These are phyloP conservation scores for Asteroscopus sphinx DNA, from an alignment of 2,888 invertebrate species.

Conservation along the genomic window DNA sequence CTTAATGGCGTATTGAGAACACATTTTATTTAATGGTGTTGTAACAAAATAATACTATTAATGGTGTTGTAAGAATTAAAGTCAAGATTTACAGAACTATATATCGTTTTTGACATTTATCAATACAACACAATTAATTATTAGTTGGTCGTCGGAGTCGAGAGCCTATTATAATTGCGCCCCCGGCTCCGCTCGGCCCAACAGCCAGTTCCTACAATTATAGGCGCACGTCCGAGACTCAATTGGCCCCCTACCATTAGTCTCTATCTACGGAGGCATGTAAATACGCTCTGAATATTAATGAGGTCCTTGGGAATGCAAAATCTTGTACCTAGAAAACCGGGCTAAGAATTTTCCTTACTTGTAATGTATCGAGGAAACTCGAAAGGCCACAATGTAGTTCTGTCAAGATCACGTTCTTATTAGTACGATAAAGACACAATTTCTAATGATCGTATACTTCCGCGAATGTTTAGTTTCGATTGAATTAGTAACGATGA, in stretches of 20 bases:
- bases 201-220: conserved; percentile 70
- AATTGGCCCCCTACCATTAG: conserved; percentile 65
- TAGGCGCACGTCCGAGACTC: conserved; percentile 61
- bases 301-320: conserved; percentile 70
- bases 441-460: conserved; percentile 47
- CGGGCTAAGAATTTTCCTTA: conserved; percentile 65
- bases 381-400: conserved; percentile 52
- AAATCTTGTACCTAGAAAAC: conserved; percentile 63
- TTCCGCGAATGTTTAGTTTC: conserved; percentile 43
- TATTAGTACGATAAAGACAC: conserved; percentile 36
- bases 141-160: conserved; percentile 55
- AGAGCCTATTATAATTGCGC: conserved; percentile 67
- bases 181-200: conserved; percentile 64
- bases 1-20: no score
- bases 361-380: conserved; percentile 63
- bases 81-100: conserved; percentile 15
- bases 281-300: conserved; percentile 77
- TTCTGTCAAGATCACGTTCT: conserved; percentile 48
- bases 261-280: conserved; percentile 65
- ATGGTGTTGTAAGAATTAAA: conserved; percentile 16
- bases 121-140: conserved; percentile 69
- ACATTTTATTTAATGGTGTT: no score
- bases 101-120: conserved; percentile 73
- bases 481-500: conserved; percentile 25
- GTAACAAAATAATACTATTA: no score